A percentile compares a stretch with the other conserved stretches of the same genome.
Evolutionary conservation across 30 jellyfish, hydroid and myxozoan species (phyloP).

Genomic region (Turritopsis rubra): DNA sequence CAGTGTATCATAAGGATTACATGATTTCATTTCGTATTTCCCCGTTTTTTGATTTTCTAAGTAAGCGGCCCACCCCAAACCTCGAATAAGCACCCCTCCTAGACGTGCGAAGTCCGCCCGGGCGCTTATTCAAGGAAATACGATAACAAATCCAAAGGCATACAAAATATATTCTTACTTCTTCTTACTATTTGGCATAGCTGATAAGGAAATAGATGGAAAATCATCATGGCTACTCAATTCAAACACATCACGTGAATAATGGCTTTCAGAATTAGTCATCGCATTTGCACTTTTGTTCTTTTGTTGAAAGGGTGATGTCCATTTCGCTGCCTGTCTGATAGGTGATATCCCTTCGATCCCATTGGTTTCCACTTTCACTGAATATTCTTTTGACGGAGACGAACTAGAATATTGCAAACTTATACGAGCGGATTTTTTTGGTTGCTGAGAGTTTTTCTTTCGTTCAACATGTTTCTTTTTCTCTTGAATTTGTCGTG

Average conservation of each 20-base stretch:
- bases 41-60: too few relatives aligned
- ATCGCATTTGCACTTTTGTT: not conserved
- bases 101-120: too few relatives aligned
- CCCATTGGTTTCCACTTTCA: not conserved
- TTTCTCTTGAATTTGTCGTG: conserved; percentile 8
- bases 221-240: conserved; percentile 26
- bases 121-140: too few relatives aligned
- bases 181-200: not conserved
- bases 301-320: not conserved
- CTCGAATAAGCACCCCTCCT: too few relatives aligned
- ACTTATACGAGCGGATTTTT: conserved; percentile 13
- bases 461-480: not conserved
- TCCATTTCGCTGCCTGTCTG: not conserved
- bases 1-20: too few relatives aligned
- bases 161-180: not conserved
- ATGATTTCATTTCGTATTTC: too few relatives aligned
- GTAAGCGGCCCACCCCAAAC: too few relatives aligned
- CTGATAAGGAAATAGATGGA: conserved; percentile 9
- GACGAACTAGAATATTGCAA: conserved; percentile 17
- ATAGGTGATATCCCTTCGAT: conserved; percentile 22
- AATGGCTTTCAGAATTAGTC: not conserved
- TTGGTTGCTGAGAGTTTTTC: not conserved
- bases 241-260: conserved; percentile 10
- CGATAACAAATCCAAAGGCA: not conserved
- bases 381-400: not conserved